Base-by-base conservation (phyloP, 2,888 invertebrate genomes). In the Nephrocerus scutellatus region DNA sequence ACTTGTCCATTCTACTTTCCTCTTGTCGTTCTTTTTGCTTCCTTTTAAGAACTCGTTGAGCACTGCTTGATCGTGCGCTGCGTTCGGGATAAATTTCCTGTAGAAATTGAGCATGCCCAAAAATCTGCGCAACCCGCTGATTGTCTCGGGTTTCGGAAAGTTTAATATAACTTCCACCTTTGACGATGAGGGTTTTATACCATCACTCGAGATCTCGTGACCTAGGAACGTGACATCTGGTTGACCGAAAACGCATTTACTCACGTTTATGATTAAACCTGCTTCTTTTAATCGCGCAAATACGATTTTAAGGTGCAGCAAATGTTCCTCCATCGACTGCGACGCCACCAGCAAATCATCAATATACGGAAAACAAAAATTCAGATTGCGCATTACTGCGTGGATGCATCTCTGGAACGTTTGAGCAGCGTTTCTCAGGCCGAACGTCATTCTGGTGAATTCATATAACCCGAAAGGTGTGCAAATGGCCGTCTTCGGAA, bases 381-480 rank as follows among this genome's bases (percentile, higher is more conserved):
- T 53, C 8, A 56, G 24, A 10, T 46, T 54, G 10, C 49, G 36
- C 9, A 54, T 39, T 3, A 57, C 47, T n/a, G 49, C 43, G 30
- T 65, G 48, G 36, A 65, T 56, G 33, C 56, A 59, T 2, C 60
- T 34, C 37, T 60, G 59, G 35, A 63, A 64, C 0, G 59, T 59
- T 34, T 59, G 56, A 5, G 51, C 56, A 3, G 59, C 60, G 31
- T 63, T 63, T 3, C 55, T 41, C 2, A 66, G 46, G 1, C 61
- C 60, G 37, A 63, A 64, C 1, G 54, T 48, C 62, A 61, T 62
- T 3, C 30, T 33, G 2, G 48, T 38, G 33, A 54, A 61, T 41
- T 63, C 63, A 37, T 52, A 65, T 0, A 64, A 36, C 1, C 60
- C 62, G 36, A 62, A 63, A 1, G 62, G 60, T 3, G 64, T 63